Conservation (phyloP, 1,140 invertebrate genomes). For the Dendroctonus ponderosae region DNA sequence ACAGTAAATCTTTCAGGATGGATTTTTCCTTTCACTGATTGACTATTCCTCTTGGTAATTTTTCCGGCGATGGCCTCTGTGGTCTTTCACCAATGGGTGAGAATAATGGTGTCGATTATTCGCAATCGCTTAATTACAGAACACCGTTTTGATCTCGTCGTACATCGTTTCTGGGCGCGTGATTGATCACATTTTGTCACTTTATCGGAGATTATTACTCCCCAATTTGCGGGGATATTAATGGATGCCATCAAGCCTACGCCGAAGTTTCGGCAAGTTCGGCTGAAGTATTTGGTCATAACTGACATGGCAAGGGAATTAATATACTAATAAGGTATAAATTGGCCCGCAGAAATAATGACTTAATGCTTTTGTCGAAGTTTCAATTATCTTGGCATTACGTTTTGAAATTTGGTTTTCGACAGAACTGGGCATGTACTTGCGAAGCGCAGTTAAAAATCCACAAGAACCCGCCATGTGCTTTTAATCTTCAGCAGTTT, state of each 20-base stretch:
- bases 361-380: slow-evolving; percentile 3
- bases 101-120: slow-evolving; percentile 21
- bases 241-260: slow-evolving; percentile 30
- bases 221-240: slow-evolving; percentile 28
- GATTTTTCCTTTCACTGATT: background rate
- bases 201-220: slow-evolving; percentile 31
- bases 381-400: no score
- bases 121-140: slow-evolving; percentile 24
- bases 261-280: slow-evolving; percentile 9
- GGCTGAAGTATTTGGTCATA: slow-evolving; percentile 27
- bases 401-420: no score
- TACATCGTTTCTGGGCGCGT: slow-evolving; percentile 20
- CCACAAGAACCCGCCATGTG: no score
- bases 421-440: no score
- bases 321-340: slow-evolving; percentile 15
- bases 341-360: slow-evolving; percentile 7
- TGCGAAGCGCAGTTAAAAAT: no score
- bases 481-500: no score
- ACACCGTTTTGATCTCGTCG: slow-evolving; percentile 20
- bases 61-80: no score
- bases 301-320: slow-evolving; percentile 8
- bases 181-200: slow-evolving; percentile 33
- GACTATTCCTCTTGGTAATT: no score
- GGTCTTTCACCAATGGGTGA: slow-evolving; percentile 4
- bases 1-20: background rate